Evolutionary conservation across 2,797 vertebrate species (phyloP).

Genomic region (Corythornis leucogaster): DNA sequence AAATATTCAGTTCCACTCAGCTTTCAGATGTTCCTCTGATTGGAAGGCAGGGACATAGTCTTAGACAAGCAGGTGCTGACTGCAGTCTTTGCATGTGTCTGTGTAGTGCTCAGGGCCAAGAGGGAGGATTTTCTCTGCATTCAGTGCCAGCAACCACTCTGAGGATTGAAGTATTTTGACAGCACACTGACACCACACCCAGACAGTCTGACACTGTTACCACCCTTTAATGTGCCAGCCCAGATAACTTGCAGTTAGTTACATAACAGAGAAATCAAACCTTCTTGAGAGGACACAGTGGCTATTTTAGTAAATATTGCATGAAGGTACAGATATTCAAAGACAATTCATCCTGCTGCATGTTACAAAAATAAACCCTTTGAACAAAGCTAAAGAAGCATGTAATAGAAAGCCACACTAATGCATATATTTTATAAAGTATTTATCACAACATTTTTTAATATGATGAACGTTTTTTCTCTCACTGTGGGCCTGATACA

Average conservation of each 20-base stretch:
- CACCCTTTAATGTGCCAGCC: neutral
- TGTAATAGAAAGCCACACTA: neutral
- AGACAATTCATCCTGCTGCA: neutral
- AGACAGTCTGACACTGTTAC: neutral
- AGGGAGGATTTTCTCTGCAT: constrained; percentile 5
- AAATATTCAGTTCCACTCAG: neutral
- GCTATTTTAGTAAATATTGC: neutral
- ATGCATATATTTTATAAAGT: neutral
- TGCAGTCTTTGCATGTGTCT: neutral
- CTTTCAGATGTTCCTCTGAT: neutral
- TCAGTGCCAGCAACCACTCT: neutral
- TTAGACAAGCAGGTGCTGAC: constrained; percentile 3
- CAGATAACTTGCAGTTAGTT: constrained; percentile 2
- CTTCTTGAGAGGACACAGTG: neutral
- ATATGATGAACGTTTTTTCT: neutral
- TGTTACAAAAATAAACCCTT: neutral
- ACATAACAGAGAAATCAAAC: constrained; percentile 9
- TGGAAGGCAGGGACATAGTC: constrained; percentile 13
- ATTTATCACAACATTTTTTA: neutral
- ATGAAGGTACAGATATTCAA: neutral
- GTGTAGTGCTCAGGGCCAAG: neutral
- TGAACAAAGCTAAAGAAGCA: neutral
- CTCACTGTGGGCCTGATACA: neutral
- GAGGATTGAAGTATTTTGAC: constrained; percentile 32
- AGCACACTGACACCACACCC: constrained; percentile 24